These are phyloP conservation scores for Trichechus manatus DNA, from an alignment of 2,113 vertebrate species.

Conservation along the genomic window DNA sequence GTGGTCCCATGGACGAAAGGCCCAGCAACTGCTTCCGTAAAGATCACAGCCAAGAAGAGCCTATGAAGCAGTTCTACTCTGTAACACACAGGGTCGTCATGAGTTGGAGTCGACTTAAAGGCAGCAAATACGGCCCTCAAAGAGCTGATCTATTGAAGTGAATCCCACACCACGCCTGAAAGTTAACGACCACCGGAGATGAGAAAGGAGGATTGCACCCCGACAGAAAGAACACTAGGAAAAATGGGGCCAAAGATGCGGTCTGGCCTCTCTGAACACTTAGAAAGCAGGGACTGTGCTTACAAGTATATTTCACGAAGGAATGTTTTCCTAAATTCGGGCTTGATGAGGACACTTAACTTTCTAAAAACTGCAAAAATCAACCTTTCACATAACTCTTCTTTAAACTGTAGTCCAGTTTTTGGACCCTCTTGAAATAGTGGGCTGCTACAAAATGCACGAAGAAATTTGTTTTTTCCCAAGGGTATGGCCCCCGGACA, in stretches of 20 bases:
- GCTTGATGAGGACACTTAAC: neutral
- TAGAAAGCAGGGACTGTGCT: neutral
- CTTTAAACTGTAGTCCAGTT: neutral
- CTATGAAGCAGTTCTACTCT: too few species aligned
- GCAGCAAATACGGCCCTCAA: neutral
- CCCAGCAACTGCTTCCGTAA: too few species aligned
- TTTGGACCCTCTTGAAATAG: neutral
- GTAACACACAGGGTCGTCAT: too few species aligned
- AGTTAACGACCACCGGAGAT: neutral
- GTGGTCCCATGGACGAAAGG: too few species aligned
- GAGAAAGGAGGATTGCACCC: rapidly evolving
- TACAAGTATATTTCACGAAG: neutral
- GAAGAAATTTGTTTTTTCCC: neutral
- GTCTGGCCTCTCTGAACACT: neutral
- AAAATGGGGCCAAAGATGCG: neutral
- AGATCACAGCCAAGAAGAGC: too few species aligned
- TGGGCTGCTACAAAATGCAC: neutral
- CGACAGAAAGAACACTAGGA: neutral
- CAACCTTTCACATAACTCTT: neutral
- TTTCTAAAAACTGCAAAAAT: constrained; percentile 11
- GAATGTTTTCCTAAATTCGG: neutral
- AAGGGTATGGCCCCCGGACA: too few species aligned
- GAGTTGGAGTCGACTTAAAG: too few species aligned
- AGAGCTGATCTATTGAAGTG: neutral
- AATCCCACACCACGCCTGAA: neutral